Evolutionary conservation across 2,113 vertebrate genomes (phyloP).

Genomic region (Chaenocephalus aceratus): DNA sequence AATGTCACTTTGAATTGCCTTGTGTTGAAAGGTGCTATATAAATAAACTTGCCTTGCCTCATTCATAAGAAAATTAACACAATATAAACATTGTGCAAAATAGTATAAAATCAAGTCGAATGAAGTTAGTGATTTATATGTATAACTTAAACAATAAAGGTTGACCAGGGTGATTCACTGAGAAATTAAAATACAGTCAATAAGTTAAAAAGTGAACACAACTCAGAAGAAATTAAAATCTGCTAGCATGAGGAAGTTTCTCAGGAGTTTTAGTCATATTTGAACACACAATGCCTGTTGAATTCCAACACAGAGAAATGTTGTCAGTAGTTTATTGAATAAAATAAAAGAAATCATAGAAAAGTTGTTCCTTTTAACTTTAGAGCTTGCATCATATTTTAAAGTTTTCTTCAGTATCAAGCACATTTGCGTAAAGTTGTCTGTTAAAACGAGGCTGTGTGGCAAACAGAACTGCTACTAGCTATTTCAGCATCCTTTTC

Average conservation of each 20-base stretch:
- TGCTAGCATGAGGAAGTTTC: too few relatives aligned
- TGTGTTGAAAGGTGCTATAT: too few relatives aligned
- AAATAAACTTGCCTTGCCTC: neutral
- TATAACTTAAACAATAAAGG: too few relatives aligned
- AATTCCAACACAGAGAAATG: too few relatives aligned
- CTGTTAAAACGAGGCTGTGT: neutral
- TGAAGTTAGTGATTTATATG: neutral
- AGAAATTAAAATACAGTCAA: too few relatives aligned
- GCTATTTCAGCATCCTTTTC: neutral
- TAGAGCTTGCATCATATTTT: neutral
- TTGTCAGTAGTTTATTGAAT: too few relatives aligned
- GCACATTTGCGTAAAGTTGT: neutral
- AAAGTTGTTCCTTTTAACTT: neutral
- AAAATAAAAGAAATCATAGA: neutral
- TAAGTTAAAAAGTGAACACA: neutral
- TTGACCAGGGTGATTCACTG: too few relatives aligned
- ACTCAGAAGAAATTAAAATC: neutral
- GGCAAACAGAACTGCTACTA: neutral
- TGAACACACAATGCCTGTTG: too few relatives aligned
- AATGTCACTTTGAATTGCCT: too few relatives aligned
- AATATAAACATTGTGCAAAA: neutral
- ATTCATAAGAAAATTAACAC: neutral
- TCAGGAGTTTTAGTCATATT: too few relatives aligned
- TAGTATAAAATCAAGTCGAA: neutral
- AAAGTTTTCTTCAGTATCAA: neutral